phyloP scores from a whole-genome alignment of 2,113 vertebrate species.

The Bagarius yarrelli region DNA sequence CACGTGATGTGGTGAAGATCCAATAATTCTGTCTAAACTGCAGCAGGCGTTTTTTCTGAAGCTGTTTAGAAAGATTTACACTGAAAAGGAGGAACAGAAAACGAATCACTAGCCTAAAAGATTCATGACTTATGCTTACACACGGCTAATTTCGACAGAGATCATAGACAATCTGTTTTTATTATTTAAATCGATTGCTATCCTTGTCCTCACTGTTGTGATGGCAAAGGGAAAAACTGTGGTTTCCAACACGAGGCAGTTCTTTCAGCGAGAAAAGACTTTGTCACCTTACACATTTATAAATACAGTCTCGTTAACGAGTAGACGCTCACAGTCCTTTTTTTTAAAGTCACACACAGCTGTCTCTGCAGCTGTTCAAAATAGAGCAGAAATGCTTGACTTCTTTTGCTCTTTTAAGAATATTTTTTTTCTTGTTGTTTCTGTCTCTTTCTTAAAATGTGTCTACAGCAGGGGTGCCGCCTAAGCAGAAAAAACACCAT shows the following conservation, averaged over 20 bases:
- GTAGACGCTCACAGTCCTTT: neutral
- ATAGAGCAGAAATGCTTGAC: neutral
- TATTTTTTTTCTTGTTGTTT: neutral
- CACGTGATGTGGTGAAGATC: neutral
- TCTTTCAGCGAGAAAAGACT: neutral
- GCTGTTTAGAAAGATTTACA: neutral
- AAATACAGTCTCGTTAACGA: slow-evolving; percentile 6
- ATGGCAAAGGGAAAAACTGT: neutral
- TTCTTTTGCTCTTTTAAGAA: neutral
- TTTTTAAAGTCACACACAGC: neutral
- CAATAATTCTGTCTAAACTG: neutral
- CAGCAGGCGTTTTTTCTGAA: neutral
- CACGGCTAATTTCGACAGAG: no score
- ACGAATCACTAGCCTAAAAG: neutral
- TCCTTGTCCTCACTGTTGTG: neutral
- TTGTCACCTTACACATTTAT: neutral
- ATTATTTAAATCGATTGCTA: neutral
- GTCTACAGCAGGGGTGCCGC: neutral
- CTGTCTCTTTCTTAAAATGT: neutral
- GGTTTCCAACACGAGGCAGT: neutral
- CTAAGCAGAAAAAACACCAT: neutral
- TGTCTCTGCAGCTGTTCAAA: slow-evolving; percentile 3
- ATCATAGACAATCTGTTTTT: no score
- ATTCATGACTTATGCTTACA: no score
- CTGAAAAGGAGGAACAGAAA: neutral